Percentiles rank a stretch among this genome's conserved stretches.
Evolutionary conservation across 2,888 invertebrate genomes (phyloP).

Genomic region (Acleris cristana): DNA sequence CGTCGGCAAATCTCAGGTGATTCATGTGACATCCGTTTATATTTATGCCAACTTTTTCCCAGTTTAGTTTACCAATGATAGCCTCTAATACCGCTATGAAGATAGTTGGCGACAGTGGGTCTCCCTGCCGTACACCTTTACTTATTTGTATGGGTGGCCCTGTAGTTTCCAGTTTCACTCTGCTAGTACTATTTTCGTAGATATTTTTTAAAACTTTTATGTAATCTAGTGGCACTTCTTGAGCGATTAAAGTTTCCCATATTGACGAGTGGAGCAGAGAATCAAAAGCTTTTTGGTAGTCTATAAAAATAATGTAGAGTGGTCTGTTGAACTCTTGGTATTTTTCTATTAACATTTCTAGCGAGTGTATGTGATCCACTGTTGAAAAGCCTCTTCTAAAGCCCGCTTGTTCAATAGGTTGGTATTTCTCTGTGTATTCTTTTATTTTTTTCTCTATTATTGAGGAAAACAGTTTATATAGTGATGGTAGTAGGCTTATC

Average conservation of each 20-base stretch:
- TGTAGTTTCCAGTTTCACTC: slow-evolving; percentile 34
- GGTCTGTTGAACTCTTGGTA: slow-evolving; percentile 39
- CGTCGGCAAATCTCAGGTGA: slow-evolving; percentile 1
- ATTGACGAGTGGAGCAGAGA: slow-evolving; percentile 23
- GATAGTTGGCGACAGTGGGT: slow-evolving; percentile 38
- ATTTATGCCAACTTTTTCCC: background rate
- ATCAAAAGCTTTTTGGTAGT: slow-evolving; percentile 37
- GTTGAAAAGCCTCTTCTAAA: no score
- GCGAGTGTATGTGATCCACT: no score
- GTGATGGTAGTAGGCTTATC: no score
- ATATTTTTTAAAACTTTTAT: slow-evolving; percentile 11
- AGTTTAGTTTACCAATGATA: background rate
- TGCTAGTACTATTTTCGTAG: slow-evolving; percentile 32
- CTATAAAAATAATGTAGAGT: background rate
- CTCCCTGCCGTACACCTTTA: slow-evolving; percentile 39
- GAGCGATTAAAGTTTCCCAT: slow-evolving; percentile 19
- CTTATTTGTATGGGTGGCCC: slow-evolving; percentile 29
- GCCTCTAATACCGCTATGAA: slow-evolving; percentile 27
- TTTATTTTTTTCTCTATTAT: no score
- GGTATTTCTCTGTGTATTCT: no score
- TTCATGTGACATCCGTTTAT: background rate
- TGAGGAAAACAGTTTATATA: background rate
- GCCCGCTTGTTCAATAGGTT: no score
- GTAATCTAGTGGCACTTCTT: background rate
- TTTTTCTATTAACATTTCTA: slow-evolving; percentile 39